Evolutionary conservation across 1,140 invertebrate genomes (phyloP).

Genomic region (Reticulitermes speratus): DNA sequence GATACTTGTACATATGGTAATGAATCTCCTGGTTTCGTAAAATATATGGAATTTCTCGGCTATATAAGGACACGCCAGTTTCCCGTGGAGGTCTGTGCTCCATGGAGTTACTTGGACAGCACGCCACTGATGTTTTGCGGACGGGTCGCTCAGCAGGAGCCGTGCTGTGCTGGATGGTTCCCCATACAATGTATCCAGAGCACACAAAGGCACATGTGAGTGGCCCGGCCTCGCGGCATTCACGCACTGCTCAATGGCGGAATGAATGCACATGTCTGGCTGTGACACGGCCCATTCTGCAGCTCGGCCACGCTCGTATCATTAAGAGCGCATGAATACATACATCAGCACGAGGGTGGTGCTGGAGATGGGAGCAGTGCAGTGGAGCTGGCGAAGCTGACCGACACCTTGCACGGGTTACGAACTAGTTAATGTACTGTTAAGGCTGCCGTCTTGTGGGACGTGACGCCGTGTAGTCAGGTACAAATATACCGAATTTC

Average conservation of each 20-base stretch:
- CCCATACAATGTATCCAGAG: conserved; percentile 13
- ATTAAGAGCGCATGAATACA: conserved; percentile 3
- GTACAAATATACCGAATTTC: too few species aligned
- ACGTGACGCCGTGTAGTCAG: too few species aligned
- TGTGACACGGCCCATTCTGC: background rate
- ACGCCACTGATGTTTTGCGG: conserved; percentile 9
- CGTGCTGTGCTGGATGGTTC: background rate
- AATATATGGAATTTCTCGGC: background rate
- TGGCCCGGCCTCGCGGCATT: background rate
- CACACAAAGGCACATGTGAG: conserved; percentile 10
- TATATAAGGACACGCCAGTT: too few species aligned
- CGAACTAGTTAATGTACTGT: too few species aligned
- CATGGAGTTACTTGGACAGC: background rate
- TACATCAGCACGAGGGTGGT: background rate
- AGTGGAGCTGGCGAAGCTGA: background rate
- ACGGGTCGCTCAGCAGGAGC: background rate
- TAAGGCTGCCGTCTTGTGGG: too few species aligned
- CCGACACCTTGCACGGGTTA: too few species aligned
- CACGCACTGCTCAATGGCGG: background rate
- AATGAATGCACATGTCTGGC: conserved; percentile 16
- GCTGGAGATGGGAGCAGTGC: background rate
- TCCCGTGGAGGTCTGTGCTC: background rate
- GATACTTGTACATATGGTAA: background rate
- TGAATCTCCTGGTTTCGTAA: background rate
- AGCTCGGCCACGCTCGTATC: background rate